Conservation (phyloP, 2,797 vertebrate genomes). For the Etheostoma nigrum region DNA sequence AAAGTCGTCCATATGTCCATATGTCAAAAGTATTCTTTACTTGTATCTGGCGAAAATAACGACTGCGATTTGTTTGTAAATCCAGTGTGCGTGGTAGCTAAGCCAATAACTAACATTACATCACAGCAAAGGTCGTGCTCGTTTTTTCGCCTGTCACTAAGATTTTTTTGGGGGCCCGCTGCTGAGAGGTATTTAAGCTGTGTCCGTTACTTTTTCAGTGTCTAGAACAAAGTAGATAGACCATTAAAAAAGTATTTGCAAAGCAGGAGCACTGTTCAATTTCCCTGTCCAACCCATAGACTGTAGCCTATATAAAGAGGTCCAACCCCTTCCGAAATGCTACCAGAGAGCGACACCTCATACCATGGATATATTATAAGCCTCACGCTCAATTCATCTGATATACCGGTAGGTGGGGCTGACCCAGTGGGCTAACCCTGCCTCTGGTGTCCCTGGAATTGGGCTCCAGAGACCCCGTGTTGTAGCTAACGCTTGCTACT, state of each 20-base stretch:
- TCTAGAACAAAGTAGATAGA: slow-evolving; percentile 56
- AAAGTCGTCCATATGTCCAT: too few species aligned
- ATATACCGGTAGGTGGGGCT: slow-evolving; percentile 81
- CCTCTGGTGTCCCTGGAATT: slow-evolving; percentile 80
- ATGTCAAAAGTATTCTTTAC: background rate
- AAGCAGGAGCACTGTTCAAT: slow-evolving; percentile 56
- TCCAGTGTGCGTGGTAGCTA: background rate
- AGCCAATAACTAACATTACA: background rate
- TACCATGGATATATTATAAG: background rate
- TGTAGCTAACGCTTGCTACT: slow-evolving; percentile 73
- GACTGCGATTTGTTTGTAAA: background rate
- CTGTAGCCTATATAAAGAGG: slow-evolving; percentile 6
- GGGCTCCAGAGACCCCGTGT: slow-evolving; percentile 84
- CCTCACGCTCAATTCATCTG: slow-evolving; percentile 69
- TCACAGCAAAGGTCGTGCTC: background rate
- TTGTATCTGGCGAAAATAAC: background rate
- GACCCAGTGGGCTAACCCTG: slow-evolving; percentile 78
- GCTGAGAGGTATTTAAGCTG: background rate
- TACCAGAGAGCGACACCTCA: slow-evolving; percentile 67
- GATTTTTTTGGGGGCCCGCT: slow-evolving; percentile 18
- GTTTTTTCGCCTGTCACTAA: background rate
- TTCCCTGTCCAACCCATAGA: slow-evolving; percentile 66
- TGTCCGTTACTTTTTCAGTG: slow-evolving; percentile 27
- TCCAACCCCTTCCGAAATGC: slow-evolving; percentile 70
- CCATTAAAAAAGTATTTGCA: slow-evolving; percentile 55